Percentiles rank a stretch among this genome's conserved stretches.
phyloP scores from a whole-genome alignment of 2,888 invertebrate species.

The Myopa tessellatipennis region DNA sequence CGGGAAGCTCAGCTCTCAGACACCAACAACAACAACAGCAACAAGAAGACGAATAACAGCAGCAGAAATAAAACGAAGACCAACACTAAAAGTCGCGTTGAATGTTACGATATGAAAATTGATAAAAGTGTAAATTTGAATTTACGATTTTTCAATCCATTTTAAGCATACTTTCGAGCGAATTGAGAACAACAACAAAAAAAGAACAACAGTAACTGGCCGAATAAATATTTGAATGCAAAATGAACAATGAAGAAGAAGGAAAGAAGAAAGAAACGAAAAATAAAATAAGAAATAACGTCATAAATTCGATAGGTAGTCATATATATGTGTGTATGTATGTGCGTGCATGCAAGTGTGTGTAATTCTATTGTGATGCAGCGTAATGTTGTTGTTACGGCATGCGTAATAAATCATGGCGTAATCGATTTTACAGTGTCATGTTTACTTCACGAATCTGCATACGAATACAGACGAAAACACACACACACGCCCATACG shows the following conservation, averaged over 20 bases:
- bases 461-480: neutral
- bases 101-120: constrained; percentile 32
- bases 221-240: constrained; percentile 15
- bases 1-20: neutral
- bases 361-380: neutral
- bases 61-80: too few relatives aligned
- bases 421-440: constrained; percentile 31
- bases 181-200: neutral
- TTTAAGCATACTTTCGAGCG: constrained; percentile 20
- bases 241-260: constrained; percentile 13
- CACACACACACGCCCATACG: neutral
- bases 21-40: neutral
- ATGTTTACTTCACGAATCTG: constrained; percentile 22
- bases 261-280: neutral
- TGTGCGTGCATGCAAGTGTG: constrained; percentile 5
- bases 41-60: neutral
- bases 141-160: constrained; percentile 30
- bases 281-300: neutral
- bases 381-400: neutral
- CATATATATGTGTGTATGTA: neutral
- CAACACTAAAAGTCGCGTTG: neutral
- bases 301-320: neutral
- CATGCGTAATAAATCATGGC: constrained; percentile 14
- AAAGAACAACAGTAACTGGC: neutral
- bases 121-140: constrained; percentile 38